Evolutionary conservation across 2,113 vertebrate genomes (phyloP), one percentile per base, ranked within the genome.

Genomic region (human (Homo sapiens)): DNA sequence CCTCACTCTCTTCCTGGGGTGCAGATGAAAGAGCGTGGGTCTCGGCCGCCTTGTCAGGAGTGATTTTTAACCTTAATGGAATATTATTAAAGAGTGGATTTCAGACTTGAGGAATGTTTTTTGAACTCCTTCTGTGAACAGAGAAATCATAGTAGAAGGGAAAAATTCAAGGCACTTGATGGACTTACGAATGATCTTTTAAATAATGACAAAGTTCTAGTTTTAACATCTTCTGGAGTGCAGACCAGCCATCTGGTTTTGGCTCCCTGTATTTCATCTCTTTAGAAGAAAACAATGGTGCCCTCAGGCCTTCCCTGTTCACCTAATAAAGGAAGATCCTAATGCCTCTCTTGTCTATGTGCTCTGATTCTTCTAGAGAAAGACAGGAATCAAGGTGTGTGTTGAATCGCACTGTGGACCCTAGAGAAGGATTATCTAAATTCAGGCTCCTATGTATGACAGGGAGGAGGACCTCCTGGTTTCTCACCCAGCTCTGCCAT

Each of bases 11-110:
- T 90, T 97, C 97, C 96, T 81, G 94, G 95, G 97, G 96, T 95
- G 95, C 94, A 97, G 97, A 98, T 97, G 97, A 97, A 97, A 98
- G 97, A 87, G 72, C 1, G 2, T 94, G 90, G 97, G 94, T 96
- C 97, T 92, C 78, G 0, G 88, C 97, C 0, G 83, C 93, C 93
- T 94, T 96, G 94, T 98, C 95, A 91, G 97, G 85, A 92, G 93
- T 83, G 78, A 96, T 97, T 98, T 96, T 97, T 97, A 96, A 95
- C 90, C 94, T 91, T 90, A 96, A 64, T 83, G 93, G 88, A 95
- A 97, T 50, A 82, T 93, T 97, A 98, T 97, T 96, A 96, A 97
- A 97, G 90, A 96, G 50, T 96, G 78, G 76, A 91, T 96, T 96
- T 97, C 80, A 97, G 83, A 89, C 84, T 66, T 82, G 50, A 97